Conservation (phyloP, 2,113 vertebrate species). For the Silurus asotus region DNA sequence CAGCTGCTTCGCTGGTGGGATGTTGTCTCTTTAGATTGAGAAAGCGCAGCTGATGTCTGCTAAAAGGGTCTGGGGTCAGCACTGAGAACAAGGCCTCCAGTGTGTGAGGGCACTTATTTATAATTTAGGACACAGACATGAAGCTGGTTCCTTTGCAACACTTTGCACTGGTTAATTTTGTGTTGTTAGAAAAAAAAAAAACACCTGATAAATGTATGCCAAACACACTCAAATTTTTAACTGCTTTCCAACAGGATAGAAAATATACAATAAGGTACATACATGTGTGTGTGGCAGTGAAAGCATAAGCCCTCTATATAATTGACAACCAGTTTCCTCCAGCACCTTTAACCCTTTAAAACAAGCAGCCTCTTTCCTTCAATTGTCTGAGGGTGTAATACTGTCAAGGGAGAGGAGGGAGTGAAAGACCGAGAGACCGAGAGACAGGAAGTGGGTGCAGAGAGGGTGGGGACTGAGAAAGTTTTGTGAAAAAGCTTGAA, state of each 20-base stretch:
- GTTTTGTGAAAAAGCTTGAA: conserved; percentile 36
- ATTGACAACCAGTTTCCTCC: conserved; percentile 12
- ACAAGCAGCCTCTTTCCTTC: conserved; percentile 32
- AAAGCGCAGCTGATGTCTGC: conserved; percentile 50
- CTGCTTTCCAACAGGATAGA: conserved; percentile 5
- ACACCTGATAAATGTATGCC: not conserved
- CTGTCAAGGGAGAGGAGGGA: conserved; percentile 35
- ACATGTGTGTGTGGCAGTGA: not conserved
- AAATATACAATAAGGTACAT: not conserved
- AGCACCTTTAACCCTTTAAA: conserved; percentile 18
- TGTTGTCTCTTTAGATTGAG: conserved; percentile 47
- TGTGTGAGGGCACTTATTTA: conserved; percentile 38
- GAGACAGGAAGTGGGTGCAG: conserved; percentile 41
- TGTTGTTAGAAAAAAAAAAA: not conserved
- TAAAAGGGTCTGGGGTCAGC: conserved; percentile 44
- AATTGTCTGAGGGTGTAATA: conserved; percentile 42
- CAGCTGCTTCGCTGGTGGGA: conserved; percentile 43
- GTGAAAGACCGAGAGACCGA: not conserved
- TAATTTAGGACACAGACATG: conserved; percentile 8
- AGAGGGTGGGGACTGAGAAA: conserved; percentile 44
- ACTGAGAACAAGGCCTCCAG: conserved; percentile 43
- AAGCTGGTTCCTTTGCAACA: conserved; percentile 2
- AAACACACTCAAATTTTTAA: not conserved
- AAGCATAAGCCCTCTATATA: not conserved
- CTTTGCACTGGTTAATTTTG: not conserved